Percentiles rank a stretch among this genome's conserved stretches.
Evolutionary conservation across 2,113 vertebrate genomes (phyloP).

Genomic region (Antigone vipio): DNA sequence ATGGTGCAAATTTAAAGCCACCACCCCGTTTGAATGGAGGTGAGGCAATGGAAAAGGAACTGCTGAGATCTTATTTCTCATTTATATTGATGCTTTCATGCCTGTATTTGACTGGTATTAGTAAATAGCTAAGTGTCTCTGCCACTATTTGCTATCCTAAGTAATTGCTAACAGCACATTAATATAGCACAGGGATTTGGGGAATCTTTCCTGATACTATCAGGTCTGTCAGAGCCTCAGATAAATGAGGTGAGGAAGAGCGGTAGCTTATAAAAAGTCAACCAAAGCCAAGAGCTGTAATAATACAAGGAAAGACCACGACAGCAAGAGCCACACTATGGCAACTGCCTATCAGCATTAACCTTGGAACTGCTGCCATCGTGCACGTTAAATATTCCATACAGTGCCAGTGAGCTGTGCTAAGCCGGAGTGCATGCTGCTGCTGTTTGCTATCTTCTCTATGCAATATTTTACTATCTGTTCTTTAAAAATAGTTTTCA

Average conservation of each 20-base stretch:
- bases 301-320: neutral
- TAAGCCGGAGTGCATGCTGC: neutral
- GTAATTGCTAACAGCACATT: neutral
- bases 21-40: rapidly evolving
- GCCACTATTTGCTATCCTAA: neutral
- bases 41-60: neutral
- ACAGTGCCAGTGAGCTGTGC: neutral
- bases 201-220: neutral
- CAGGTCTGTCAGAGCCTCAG: neutral
- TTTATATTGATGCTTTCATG: neutral
- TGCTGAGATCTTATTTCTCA: neutral
- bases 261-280: neutral
- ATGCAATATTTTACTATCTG: neutral
- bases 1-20: neutral
- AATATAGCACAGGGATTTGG: neutral
- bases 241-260: neutral
- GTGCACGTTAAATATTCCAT: neutral
- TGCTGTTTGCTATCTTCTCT: neutral
- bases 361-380: neutral
- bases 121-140: neutral
- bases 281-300: neutral
- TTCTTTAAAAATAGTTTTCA: neutral
- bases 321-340: neutral
- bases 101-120: neutral
- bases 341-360: neutral